phyloP scores from a whole-genome alignment of 92 coral and sea anemone species.

The Actinernus sp. region DNA sequence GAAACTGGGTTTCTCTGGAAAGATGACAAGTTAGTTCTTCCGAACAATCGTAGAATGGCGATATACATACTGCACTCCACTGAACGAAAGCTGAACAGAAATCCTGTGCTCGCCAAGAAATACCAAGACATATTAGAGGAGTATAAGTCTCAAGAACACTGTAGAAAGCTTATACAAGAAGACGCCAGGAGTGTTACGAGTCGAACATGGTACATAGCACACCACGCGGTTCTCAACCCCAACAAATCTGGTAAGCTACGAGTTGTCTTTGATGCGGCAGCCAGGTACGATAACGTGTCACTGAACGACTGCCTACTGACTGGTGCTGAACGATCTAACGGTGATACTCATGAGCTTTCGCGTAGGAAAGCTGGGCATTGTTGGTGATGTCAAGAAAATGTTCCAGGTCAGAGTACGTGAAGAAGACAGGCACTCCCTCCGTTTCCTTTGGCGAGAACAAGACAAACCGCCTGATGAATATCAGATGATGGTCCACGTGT shows the following conservation, averaged over 20 bases:
- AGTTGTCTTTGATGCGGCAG: slow-evolving; percentile 66
- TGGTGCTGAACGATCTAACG: slow-evolving; percentile 36
- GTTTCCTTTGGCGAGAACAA: slow-evolving; percentile 12
- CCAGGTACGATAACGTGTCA: slow-evolving; percentile 32
- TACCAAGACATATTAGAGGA: slow-evolving; percentile 48
- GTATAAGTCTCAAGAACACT: slow-evolving; percentile 38
- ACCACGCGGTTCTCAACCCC: slow-evolving; percentile 70
- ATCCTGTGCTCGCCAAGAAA: slow-evolving; percentile 48
- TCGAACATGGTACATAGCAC: slow-evolving; percentile 71
- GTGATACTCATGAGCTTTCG: slow-evolving; percentile 17
- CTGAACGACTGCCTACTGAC: slow-evolving; percentile 25
- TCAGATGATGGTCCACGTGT: slow-evolving; percentile 5
- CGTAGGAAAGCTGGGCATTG: not conserved
- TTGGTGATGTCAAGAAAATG: slow-evolving; percentile 17
- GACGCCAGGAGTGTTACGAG: slow-evolving; percentile 19
- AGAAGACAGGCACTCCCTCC: slow-evolving; percentile 43
- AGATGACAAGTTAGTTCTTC: slow-evolving; percentile 12
- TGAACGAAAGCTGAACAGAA: slow-evolving; percentile 40
- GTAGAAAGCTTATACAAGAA: slow-evolving; percentile 42
- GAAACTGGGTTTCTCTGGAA: slow-evolving; percentile 65
- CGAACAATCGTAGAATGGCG: slow-evolving; percentile 48
- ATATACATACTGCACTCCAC: slow-evolving; percentile 37
- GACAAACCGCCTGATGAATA: not conserved
- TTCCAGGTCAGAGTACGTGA: slow-evolving; percentile 29
- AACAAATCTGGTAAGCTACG: slow-evolving; percentile 60